Conservation (phyloP, 2,888 invertebrate genomes). For the Nebria brevicollis region DNA sequence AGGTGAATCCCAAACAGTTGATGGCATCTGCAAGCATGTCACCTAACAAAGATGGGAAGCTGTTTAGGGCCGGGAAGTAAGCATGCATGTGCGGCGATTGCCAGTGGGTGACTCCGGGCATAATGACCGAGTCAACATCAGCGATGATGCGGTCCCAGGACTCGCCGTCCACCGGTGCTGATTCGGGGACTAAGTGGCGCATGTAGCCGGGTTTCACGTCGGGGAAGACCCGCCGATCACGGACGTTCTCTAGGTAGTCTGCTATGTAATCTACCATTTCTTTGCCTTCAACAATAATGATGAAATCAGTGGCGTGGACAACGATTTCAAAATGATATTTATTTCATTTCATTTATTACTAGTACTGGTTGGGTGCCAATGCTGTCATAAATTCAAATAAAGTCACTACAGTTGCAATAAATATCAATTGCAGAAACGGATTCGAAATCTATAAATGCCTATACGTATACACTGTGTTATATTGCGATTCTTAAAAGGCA, state of each 20-base stretch:
- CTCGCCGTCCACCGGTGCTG: conserved; percentile 89
- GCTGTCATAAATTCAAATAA: not conserved
- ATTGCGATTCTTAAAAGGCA: not conserved
- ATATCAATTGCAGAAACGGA: not conserved
- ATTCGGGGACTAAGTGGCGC: conserved; percentile 82
- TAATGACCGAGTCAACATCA: conserved; percentile 93
- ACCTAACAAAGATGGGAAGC: conserved; percentile 92
- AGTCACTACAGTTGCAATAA: not conserved
- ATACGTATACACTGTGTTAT: not conserved
- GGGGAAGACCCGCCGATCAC: conserved; percentile 91
- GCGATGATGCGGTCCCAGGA: conserved; percentile 90
- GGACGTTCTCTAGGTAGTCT: conserved; percentile 92
- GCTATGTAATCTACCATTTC: conserved; percentile 99
- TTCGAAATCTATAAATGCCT: not conserved
- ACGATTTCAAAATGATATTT: too few species aligned
- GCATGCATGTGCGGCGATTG: conserved; percentile 99
- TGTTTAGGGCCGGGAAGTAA: conserved; percentile 95
- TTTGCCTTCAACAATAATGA: conserved; percentile 75
- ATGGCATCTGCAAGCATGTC: conserved; percentile 97
- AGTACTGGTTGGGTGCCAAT: too few species aligned
- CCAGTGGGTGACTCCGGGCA: conserved; percentile 98
- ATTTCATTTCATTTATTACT: too few species aligned
- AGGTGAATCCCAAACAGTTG: conserved; percentile 94
- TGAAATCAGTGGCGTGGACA: not conserved
- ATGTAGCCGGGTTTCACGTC: conserved; percentile 95